Conservation (phyloP, 2,113 vertebrate species). For the Archilochus colubris region DNA sequence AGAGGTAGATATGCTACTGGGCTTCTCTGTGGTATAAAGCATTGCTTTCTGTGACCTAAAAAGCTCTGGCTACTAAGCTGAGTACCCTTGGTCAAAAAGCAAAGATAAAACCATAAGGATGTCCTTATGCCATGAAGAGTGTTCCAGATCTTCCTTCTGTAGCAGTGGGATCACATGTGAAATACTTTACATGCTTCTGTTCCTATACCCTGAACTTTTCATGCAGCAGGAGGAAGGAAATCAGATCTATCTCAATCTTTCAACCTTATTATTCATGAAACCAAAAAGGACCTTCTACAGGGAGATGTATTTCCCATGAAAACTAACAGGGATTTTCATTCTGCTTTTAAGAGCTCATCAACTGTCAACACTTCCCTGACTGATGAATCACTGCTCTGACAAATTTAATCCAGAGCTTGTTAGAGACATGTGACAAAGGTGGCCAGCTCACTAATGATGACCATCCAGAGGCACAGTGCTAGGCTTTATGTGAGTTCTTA, state of each 20-base stretch:
- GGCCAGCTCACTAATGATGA: neutral
- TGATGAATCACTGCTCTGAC: slow-evolving; percentile 61
- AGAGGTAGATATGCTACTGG: neutral
- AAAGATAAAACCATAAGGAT: neutral
- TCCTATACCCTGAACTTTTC: neutral
- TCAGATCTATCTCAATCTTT: neutral
- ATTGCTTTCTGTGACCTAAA: neutral
- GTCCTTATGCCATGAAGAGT: neutral
- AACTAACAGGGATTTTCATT: slow-evolving; percentile 13
- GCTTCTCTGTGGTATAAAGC: neutral
- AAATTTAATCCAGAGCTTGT: slow-evolving; percentile 21
- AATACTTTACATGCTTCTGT: neutral
- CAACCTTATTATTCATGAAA: neutral
- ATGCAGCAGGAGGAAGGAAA: neutral
- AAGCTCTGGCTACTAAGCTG: neutral
- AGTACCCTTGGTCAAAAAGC: neutral
- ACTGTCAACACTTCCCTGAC: slow-evolving; percentile 3
- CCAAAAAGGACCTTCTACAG: neutral
- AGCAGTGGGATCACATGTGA: neutral
- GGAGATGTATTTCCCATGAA: neutral
- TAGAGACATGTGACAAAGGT: slow-evolving; percentile 1
- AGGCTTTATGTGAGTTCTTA: neutral
- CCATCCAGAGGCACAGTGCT: neutral
- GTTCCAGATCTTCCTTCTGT: neutral
- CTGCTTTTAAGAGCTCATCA: slow-evolving; percentile 38